Evolutionary conservation across 2,888 invertebrate species (phyloP), one percentile per base, ranked within the genome.

Genomic region (Sycophila texana): DNA sequence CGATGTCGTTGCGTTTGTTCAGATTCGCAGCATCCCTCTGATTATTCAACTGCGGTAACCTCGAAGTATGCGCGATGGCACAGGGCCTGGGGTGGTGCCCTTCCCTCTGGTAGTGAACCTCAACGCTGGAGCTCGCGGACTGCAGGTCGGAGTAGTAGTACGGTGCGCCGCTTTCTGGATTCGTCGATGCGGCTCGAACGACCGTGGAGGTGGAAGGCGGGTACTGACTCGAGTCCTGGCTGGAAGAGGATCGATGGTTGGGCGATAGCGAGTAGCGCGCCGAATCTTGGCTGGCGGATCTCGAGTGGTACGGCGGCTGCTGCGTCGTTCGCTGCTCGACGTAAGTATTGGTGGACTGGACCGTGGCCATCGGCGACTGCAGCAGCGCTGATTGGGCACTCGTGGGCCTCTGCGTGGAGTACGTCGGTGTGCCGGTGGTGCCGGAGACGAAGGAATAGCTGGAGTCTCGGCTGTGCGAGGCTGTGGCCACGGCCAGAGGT

Each of bases 91-190:
- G 53, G 13, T 63, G 70, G 20, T 76, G 76, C n/a, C 70, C 76
- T 3, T 5, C 4, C 7, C 71, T 47, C 18, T 47, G 81, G 26
- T 71, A 49, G 18, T 77, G 66, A 30, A 20, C 14, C 14, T 68
- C 81, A 12, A 55, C 39, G 4, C 68, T 77, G 10, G 77, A 66
- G 47, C 67, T 85, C 2, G 79, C 84, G 20, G 85, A 84, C 51
- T 86, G 94, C 70, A 94, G 91, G 89, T 97, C 97, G 0, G 97
- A 96, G 88, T 97, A 97, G 87, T 97, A 97, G 87, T 97, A 97
- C 0, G 97, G 96, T 51, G 96, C 96, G 1, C 91, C 90, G 76
- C 67, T 84, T 82, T 81, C 74, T 1, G 81, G 73, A 0, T 84
- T 65, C 5, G 60, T 80, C 18, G 82, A 81, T n/a, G 80, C 71